Percentiles rank a stretch among this genome's conserved stretches.
Conservation (phyloP, 2,797 vertebrate species). For the Podargus strigoides region DNA sequence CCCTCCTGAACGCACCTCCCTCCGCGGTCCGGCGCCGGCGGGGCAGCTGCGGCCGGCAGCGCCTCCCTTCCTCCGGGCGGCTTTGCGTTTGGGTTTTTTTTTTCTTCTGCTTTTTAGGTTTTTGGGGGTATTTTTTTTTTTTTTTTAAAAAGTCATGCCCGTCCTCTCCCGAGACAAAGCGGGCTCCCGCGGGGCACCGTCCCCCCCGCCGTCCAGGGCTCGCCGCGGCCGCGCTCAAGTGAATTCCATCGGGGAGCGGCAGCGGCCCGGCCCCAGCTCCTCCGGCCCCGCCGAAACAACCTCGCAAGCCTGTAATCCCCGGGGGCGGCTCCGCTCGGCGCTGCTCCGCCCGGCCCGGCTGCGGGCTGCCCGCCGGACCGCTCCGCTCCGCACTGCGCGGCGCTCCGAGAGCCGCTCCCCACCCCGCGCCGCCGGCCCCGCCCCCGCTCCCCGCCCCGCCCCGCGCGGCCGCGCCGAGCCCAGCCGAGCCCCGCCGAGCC, state of each 20-base stretch:
- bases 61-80: background rate
- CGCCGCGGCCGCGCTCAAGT: constrained; percentile 63
- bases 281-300: background rate
- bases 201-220: constrained; percentile 34
- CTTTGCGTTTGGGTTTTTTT: background rate
- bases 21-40: background rate
- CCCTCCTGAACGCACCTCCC: background rate
- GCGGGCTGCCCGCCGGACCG: background rate
- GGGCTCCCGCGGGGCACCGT: background rate
- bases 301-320: background rate
- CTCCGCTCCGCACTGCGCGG: constrained; percentile 38
- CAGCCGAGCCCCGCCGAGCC: background rate
- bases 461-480: background rate
- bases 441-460: constrained; percentile 1
- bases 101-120: background rate
- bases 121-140: no score
- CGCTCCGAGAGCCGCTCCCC: constrained; percentile 46
- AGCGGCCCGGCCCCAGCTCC: constrained; percentile 16
- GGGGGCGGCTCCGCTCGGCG: background rate
- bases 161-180: constrained; percentile 2
- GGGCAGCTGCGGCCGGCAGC: background rate
- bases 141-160: constrained; percentile 17
- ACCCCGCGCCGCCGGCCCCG: background rate
- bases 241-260: constrained; percentile 70
- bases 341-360: background rate